Evolutionary conservation across 1,140 invertebrate species (phyloP), one percentile per base, ranked within the genome.

Genomic region (Acromyrmex echinatior): DNA sequence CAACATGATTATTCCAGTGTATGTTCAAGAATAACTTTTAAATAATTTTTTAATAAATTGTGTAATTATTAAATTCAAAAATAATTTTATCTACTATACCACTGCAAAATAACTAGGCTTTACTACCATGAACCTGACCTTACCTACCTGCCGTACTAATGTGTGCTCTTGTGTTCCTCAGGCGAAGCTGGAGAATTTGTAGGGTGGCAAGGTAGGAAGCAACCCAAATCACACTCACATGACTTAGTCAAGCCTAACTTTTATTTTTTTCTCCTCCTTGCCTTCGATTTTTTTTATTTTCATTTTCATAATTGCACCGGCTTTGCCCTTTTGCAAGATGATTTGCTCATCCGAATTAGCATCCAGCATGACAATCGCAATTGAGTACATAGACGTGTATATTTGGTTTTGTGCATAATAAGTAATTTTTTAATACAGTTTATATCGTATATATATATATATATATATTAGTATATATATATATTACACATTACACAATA

Each of bases 161-260:
- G 94, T 95, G 95, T 95, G 95, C 95, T 95, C 95, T 95, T 95
- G 95, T 95, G 94, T 95, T 95, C 95, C 95, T 95, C 96, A 97
- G 97, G 97, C 96, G 97, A 97, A 96, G 97, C 97, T 96, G 97
- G 97, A 96, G 97, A 98, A 94, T 98, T 97, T 97, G 97, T 97
- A 96, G 97, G 97, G 96, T 97, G 97, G 97, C 97, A 97, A 97
- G 97, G 97, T 97, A 97, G 96, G 96, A 96, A 96, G 95, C 95
- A 95, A 95, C 94, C 94, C 94, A 94, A 95, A 95, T 95, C 95
- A 95, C 94, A 95, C 94, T 95, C 94, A 95, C 94, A 95, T 95
- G 93, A 95, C 92, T 93, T 95, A 94, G 93, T 92, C 86, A 89
- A 89, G 82, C 86, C 87, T 90, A 90, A 92, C 86, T 90, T 92